phyloP scores from a whole-genome alignment of 2,797 vertebrate species.

The Adrianichthys oophorus region DNA sequence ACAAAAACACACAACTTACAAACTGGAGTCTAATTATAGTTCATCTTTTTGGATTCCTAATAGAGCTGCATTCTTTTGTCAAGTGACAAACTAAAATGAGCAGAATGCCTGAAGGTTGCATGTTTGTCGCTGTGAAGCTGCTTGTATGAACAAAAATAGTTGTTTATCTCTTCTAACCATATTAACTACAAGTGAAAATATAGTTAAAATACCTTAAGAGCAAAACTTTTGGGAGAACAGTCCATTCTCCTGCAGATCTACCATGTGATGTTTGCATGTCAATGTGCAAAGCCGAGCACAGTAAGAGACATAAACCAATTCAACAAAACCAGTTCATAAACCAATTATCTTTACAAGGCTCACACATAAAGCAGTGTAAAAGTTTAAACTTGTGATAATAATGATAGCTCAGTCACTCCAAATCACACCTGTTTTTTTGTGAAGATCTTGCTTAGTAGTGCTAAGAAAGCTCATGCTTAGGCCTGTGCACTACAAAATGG shows the following conservation, averaged over 20 bases:
- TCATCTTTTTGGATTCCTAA: constrained; percentile 50
- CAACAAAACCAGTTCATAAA: constrained; percentile 21
- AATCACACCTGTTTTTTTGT: constrained; percentile 12
- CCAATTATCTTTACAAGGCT: constrained; percentile 20
- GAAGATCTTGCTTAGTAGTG: constrained; percentile 31
- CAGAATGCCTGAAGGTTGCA: constrained; percentile 31
- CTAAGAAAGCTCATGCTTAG: constrained; percentile 46
- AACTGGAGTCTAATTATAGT: constrained; percentile 46
- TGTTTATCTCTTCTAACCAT: too few relatives aligned
- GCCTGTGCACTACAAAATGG: constrained; percentile 26
- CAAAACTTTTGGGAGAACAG: constrained; percentile 30
- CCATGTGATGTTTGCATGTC: constrained; percentile 3
- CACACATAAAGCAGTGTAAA: constrained; percentile 25
- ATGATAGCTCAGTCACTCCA: constrained; percentile 32
- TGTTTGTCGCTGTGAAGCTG: constrained; percentile 38
- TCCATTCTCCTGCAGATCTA: constrained; percentile 1
- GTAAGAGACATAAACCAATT: constrained; percentile 8
- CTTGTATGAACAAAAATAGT: constrained; percentile 17
- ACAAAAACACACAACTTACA: constrained; percentile 40
- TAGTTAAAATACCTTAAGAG: constrained; percentile 17
- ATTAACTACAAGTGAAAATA: too few relatives aligned
- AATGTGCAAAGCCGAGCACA: constrained; percentile 16
- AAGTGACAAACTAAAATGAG: constrained; percentile 54
- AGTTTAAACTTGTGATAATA: constrained; percentile 16
- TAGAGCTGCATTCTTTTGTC: constrained; percentile 38